A percentile compares a stretch with the other conserved stretches of the same genome.
phyloP scores from a whole-genome alignment of 2,797 vertebrate species.

The Dermochelys coriacea region DNA sequence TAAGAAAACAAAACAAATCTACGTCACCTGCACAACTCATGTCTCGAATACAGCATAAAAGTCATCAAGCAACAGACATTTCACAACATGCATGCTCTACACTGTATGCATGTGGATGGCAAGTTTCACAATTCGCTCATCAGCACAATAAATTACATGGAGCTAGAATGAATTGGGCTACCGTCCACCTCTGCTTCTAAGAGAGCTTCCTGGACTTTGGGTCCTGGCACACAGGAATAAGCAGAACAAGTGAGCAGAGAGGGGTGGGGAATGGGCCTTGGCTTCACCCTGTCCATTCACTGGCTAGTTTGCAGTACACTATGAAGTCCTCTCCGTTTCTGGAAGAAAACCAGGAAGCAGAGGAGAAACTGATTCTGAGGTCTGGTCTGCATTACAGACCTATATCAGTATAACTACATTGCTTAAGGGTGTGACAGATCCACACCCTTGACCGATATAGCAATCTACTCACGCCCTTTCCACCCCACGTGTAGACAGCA shows the following conservation, averaged over 20 bases:
- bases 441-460: neutral
- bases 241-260: neutral
- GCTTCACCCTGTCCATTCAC: neutral
- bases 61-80: neutral
- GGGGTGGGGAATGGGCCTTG: neutral
- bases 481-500: too few relatives aligned
- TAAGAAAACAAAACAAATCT: neutral
- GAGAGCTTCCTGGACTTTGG: rapidly evolving
- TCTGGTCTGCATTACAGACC: neutral
- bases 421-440: too few relatives aligned
- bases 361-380: rapidly evolving
- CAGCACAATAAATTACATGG: rapidly evolving
- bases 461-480: too few relatives aligned
- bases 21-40: neutral
- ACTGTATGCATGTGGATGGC: neutral
- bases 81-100: neutral
- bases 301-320: neutral
- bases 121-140: too few relatives aligned
- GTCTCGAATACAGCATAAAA: neutral
- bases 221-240: neutral
- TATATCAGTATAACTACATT: neutral
- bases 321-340: rapidly evolving
- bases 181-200: too few relatives aligned
- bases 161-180: neutral
- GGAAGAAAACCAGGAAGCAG: neutral